Conservation (phyloP, 2,113 vertebrate species). For the Thalassarche chlororhynchos region DNA sequence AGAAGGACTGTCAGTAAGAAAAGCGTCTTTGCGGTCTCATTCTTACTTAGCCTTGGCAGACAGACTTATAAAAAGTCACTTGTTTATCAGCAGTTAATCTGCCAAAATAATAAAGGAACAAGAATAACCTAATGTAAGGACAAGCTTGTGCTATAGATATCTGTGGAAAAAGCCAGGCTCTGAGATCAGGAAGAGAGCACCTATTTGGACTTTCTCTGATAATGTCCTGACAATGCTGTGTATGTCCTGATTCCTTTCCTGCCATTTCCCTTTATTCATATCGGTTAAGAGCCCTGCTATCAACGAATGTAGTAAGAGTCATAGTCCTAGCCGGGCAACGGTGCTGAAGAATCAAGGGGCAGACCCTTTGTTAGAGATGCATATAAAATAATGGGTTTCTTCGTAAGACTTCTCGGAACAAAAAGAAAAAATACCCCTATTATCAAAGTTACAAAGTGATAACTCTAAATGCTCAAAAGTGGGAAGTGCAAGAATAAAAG, state of each 20-base stretch:
- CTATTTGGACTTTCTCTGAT: neutral
- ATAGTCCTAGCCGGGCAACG: too few species aligned
- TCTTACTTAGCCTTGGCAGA: neutral
- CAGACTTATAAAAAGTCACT: neutral
- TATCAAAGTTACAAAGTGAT: neutral
- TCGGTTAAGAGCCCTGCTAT: neutral
- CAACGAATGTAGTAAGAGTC: neutral
- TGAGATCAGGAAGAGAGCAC: neutral
- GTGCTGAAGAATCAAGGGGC: neutral
- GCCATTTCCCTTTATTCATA: neutral
- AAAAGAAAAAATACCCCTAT: neutral
- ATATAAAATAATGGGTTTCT: neutral
- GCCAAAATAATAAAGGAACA: neutral
- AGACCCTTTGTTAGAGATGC: neutral
- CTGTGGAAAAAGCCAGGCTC: neutral
- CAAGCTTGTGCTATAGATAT: neutral
- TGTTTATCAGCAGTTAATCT: neutral
- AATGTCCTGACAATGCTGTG: accelerated
- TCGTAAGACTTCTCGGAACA: neutral
- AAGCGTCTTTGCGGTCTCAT: neutral
- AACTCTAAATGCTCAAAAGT: neutral
- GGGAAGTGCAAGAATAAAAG: neutral
- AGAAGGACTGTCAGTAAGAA: neutral
- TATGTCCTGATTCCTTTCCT: neutral
- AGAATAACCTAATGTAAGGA: neutral